Base-by-base conservation (phyloP, 2,113 vertebrate species). In the Amblyornis subalaris region DNA sequence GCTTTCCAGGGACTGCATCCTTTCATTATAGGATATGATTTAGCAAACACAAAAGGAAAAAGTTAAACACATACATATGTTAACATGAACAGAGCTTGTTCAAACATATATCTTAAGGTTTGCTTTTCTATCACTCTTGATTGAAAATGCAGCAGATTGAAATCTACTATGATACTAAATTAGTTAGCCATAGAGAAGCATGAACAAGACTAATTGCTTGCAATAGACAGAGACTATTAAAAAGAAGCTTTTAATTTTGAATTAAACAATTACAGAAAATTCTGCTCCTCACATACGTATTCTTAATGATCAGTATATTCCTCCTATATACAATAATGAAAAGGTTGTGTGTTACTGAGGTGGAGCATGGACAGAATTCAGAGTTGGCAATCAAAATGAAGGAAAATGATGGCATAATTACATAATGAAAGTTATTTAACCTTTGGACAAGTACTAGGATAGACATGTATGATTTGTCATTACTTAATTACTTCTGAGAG, bases 211-310 rank as follows among this genome's bases (percentile, higher is more conserved):
- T 14, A 72, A 29, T 10, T 58, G 20, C 12, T 40, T 75, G 14
- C 8, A 62, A 24, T 3, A 62, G 24, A 79, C 8, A 40, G 18
- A 69, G 3, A 72, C 42, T 3, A 74, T 45, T 51, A 42, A 74
- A 80, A 77, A 66, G 5, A 76, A 44, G 0, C 2, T 10, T 73
- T 48, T 40, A 33, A 23, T 53, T 84, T 93, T 95, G 62, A 64
- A 66, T 54, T 47, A 66, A 89, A 50, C 31, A 66, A 51, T 84
- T 91, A 42, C 66, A 81, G 2, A 15, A 72, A 55, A 9, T 33
- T 36, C 3, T 44, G 6, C 3, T 73, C 3, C 29, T 84, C 12
- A 31, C 10, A 33, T 11, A 42, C 0, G 0, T 71, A 35, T 58
- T 58, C 54, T 3, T 51, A 51, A 33, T 33, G 16, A 51, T 71